A percentile compares a stretch with the other conserved stretches of the same genome.
phyloP scores from a whole-genome alignment of 2,888 invertebrate species.

The Andricus quercusramuli region DNA sequence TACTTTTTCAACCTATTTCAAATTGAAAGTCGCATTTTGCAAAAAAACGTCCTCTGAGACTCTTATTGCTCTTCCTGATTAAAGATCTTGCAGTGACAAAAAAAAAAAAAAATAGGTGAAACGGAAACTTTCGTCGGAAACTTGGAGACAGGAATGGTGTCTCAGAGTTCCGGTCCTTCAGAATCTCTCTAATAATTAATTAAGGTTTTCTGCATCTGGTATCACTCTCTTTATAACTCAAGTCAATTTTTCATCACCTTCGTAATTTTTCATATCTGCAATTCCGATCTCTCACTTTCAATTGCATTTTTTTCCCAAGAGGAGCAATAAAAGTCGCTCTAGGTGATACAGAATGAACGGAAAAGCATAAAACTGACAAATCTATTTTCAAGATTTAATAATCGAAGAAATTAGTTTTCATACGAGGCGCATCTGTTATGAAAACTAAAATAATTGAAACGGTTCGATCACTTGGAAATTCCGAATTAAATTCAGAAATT shows the following conservation, averaged over 20 bases:
- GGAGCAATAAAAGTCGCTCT: background rate
- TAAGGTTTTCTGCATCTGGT: background rate
- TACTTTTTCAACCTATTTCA: background rate
- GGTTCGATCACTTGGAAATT: background rate
- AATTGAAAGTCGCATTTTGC: conserved; percentile 22
- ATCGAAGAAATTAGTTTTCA: background rate
- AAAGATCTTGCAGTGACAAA: background rate
- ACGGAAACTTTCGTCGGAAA: conserved; percentile 29
- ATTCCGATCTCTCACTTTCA: background rate
- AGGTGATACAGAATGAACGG: background rate
- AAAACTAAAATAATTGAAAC: background rate
- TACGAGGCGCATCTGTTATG: background rate
- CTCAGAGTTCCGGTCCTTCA: background rate
- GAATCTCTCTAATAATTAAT: conserved; percentile 11
- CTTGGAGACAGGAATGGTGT: background rate
- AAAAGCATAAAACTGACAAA: background rate
- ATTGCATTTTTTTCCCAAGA: background rate
- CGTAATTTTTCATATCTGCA: background rate
- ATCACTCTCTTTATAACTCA: background rate
- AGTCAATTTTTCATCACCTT: conserved; percentile 2
- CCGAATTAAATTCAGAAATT: background rate
- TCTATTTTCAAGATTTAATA: background rate
- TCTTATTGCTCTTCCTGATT: conserved; percentile 27
- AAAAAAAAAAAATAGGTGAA: background rate
- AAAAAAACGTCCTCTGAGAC: conserved; percentile 1